Evolutionary conservation across 2,797 vertebrate species (phyloP), one percentile per base, ranked within the genome.

Genomic region (Acomys russatus): DNA sequence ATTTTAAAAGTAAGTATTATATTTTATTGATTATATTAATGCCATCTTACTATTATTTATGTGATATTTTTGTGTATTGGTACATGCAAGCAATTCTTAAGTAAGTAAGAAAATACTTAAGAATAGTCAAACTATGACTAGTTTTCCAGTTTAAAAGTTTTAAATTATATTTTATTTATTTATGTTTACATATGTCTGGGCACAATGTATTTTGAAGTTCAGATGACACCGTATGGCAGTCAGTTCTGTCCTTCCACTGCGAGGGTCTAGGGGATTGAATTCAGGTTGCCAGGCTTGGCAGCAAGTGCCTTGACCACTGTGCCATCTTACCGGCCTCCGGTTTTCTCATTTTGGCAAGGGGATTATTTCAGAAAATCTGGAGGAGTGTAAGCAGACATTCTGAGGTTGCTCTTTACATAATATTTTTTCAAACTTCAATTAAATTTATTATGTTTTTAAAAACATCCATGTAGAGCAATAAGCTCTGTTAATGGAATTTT

Each of bases 1-100:
- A 33, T 94, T 73, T 80, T 15, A 89, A 35, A 92, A 89, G 61
- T 93, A 56, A 80, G 78, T n/a, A 59, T 83, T 90, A 54, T 14
- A 12, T 71, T 91, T 73, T 66, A 64, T 84, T 91, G 35, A 44
- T 44, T 35, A 61, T 77, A 59, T 51, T 76, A 78, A 23, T 88
- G 44, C 30, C 1, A 25, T 76, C 30, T 93, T 92, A 71, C 54
- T 54, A 74, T 76, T 86, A 56, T 35, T 91, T 74, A 20, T 22
- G 71, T 17, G 11, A 66, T 33, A 71, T 95, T 80, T 89, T 89
- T 95, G 33, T 79, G 1, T 79, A 25, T 91, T 94, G 76, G 12
- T 28, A n/a, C 23, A 76, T 70, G 33, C 23, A 61, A 38, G n/a
- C 68, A 80, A 82, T 77, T 20, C n/a, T n/a, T n/a, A n/a, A n/a